A percentile compares a stretch with the other conserved stretches of the same genome.
These are phyloP conservation scores for Cordylochernes scorpioides DNA, from an alignment of 2,888 invertebrate species.

Conservation along the genomic window DNA sequence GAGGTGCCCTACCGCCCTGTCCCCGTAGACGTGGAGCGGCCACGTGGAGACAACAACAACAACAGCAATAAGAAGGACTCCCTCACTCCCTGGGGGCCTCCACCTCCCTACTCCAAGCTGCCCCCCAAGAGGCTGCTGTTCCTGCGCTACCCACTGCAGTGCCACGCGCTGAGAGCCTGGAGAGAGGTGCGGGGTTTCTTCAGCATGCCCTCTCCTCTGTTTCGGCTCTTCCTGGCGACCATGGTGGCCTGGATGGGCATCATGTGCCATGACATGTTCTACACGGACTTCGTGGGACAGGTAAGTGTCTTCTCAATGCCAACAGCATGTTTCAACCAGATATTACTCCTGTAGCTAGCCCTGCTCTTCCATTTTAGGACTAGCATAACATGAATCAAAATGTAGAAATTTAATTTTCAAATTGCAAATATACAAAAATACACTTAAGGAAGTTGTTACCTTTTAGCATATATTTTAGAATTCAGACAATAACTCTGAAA, in stretches of 20 bases:
- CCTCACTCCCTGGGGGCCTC: neutral
- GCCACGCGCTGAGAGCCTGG: neutral
- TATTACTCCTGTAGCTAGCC: too few relatives aligned
- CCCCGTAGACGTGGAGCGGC: neutral
- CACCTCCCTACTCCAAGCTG: neutral
- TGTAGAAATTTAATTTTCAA: too few relatives aligned
- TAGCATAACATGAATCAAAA: too few relatives aligned
- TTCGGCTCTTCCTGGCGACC: conserved; percentile 16
- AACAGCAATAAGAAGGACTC: neutral
- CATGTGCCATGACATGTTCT: conserved; percentile 18
- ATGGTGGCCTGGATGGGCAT: conserved; percentile 18
- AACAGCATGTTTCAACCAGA: neutral
- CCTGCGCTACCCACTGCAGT: neutral
- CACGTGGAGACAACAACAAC: neutral
- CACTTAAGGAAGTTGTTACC: too few relatives aligned
- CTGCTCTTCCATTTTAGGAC: too few relatives aligned
- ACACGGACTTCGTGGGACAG: conserved; percentile 19
- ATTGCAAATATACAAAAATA: too few relatives aligned
- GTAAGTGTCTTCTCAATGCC: conserved; percentile 3
- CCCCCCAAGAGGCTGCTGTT: neutral
- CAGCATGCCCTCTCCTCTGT: conserved; percentile 10
- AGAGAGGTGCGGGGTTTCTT: conserved; percentile 4
- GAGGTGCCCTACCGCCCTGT: conserved; percentile 10
- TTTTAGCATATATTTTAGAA: too few relatives aligned
- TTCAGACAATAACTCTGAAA: too few relatives aligned